Evolutionary conservation across 2,797 vertebrate species (phyloP).

Genomic region (Squalus acanthias): DNA sequence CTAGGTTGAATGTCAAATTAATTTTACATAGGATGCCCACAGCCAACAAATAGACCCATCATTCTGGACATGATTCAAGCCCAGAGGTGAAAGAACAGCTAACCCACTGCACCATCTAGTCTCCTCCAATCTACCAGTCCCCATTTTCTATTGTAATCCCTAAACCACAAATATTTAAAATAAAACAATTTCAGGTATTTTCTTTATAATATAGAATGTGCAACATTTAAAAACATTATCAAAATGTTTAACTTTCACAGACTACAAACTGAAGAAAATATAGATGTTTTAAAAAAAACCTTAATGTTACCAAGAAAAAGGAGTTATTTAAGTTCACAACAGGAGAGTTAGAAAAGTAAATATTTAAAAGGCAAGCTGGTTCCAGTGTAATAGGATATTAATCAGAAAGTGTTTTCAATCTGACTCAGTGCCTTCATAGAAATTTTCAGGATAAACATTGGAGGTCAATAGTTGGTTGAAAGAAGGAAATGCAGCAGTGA

Average conservation of each 20-base stretch:
- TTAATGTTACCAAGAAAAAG: background rate
- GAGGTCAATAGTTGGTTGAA: background rate
- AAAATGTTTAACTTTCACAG: background rate
- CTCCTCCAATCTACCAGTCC: background rate
- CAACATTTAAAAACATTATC: background rate
- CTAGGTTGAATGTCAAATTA: background rate
- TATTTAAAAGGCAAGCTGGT: background rate
- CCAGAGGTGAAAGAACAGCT: background rate
- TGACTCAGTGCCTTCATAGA: background rate
- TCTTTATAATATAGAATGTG: background rate
- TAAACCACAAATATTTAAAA: constrained; percentile 5
- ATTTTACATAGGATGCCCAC: background rate
- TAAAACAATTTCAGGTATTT: background rate
- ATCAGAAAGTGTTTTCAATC: background rate
- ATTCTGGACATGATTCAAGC: background rate
- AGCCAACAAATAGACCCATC: background rate
- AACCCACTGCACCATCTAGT: background rate
- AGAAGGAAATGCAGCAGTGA: constrained; percentile 17
- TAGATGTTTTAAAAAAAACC: background rate
- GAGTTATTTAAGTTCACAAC: background rate
- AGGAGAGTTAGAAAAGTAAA: background rate
- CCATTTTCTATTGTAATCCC: background rate
- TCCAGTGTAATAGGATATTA: background rate
- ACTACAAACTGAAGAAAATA: background rate
- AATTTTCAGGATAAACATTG: constrained; percentile 2